Percentiles rank a stretch among this genome's conserved stretches.
Conservation (phyloP, 2,888 invertebrate genomes). For the Allolobophora icterica region DNA sequence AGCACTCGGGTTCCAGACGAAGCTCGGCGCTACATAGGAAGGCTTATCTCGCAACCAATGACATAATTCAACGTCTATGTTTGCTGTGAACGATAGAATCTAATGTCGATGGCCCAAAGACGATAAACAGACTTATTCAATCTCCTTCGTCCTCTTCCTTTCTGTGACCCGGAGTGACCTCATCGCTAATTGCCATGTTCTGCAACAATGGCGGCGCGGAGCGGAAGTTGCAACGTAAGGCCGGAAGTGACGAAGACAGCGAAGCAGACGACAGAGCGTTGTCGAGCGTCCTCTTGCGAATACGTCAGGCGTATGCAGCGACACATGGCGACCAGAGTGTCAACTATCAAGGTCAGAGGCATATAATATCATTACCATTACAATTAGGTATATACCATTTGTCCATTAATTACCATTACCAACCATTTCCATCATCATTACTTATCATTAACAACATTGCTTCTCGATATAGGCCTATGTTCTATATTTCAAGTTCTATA, state of each 20-base stretch:
- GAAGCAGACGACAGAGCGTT: slow-evolving; percentile 21
- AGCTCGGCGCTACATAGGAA: background rate
- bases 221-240: background rate
- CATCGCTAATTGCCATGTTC: background rate
- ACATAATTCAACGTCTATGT: background rate
- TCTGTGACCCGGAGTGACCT: background rate
- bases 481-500: background rate
- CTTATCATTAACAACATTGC: background rate
- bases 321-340: background rate
- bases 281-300: slow-evolving; percentile 20
- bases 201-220: slow-evolving; percentile 11
- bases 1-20: background rate
- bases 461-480: background rate
- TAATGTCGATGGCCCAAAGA: background rate
- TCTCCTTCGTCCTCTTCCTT: background rate
- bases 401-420: background rate
- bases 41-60: background rate
- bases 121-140: background rate
- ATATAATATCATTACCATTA: background rate
- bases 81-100: background rate
- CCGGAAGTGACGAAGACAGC: background rate
- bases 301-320: background rate
- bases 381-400: background rate
- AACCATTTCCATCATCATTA: background rate
- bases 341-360: background rate